phyloP scores from a whole-genome alignment of 2,888 invertebrate species.

The Rambutsinella grinnellia region DNA sequence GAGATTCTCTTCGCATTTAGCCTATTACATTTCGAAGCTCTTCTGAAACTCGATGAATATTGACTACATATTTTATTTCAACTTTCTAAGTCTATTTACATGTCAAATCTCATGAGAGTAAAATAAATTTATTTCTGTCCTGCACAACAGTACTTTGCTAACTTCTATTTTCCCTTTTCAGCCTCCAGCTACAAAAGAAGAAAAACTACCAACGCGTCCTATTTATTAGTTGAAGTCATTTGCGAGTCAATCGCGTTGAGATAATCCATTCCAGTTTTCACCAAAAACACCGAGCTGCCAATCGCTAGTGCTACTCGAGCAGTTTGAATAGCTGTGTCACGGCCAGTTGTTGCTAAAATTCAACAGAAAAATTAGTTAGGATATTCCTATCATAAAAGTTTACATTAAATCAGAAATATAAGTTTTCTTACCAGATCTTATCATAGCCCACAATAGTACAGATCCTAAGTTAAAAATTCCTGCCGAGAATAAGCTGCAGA shows the following conservation, averaged over 20 bases:
- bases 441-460: conserved; percentile 62
- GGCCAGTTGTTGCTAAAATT: conserved; percentile 36
- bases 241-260: conserved; percentile 44
- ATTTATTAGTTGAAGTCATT: no score
- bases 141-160: no score
- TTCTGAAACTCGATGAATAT: no score
- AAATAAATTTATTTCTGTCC: no score
- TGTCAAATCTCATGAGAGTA: no score
- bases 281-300: conserved; percentile 42
- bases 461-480: conserved; percentile 63
- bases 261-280: conserved; percentile 50
- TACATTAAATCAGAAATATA: not conserved
- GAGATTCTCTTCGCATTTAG: no score
- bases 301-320: conserved; percentile 44
- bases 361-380: conserved; percentile 2
- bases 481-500: conserved; percentile 57
- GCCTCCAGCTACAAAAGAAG: no score
- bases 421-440: conserved; percentile 48
- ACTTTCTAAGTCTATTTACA: no score
- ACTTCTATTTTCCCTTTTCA: no score
- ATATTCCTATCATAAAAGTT: conserved; percentile 1
- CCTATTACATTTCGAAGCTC: no score
- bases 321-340: conserved; percentile 35
- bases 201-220: no score
- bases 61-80: no score